Evolutionary conservation across 2,797 vertebrate genomes (phyloP).

Genomic region (Pogonophryne albipinna): DNA sequence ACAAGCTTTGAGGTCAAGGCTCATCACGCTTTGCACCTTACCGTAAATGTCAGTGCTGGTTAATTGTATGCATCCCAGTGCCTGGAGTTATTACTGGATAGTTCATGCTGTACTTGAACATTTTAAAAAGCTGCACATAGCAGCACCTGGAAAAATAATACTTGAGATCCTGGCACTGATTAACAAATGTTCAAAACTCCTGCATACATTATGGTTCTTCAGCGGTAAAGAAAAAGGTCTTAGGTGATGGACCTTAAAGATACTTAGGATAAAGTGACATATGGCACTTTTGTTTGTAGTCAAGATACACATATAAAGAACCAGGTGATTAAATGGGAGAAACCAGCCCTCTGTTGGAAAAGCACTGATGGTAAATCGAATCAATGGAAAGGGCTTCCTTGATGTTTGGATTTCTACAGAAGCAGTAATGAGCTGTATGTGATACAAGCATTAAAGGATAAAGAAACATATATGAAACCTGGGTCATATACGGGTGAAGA

Average conservation of each 20-base stretch:
- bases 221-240: constrained; percentile 8
- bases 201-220: neutral
- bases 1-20: neutral
- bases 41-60: neutral
- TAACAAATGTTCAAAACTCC: neutral
- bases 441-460: constrained; percentile 32
- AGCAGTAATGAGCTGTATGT: constrained; percentile 49
- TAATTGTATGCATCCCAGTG: constrained; percentile 15
- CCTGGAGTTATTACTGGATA: constrained; percentile 4
- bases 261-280: neutral
- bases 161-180: constrained; percentile 26
- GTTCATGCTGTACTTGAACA: constrained; percentile 8
- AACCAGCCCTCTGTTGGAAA: neutral
- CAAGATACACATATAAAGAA: constrained; percentile 4
- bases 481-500: constrained; percentile 50
- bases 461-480: constrained; percentile 61
- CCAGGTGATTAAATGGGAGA: constrained; percentile 7
- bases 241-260: constrained; percentile 16
- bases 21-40: neutral
- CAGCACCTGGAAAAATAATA: constrained; percentile 29
- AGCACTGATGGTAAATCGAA: constrained; percentile 20
- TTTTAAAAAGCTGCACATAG: constrained; percentile 17
- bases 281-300: neutral
- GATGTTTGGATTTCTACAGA: constrained; percentile 43
- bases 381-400: constrained; percentile 36